Base-by-base conservation (phyloP, 2,113 vertebrate species). In the Ammodytes marinus region DNA sequence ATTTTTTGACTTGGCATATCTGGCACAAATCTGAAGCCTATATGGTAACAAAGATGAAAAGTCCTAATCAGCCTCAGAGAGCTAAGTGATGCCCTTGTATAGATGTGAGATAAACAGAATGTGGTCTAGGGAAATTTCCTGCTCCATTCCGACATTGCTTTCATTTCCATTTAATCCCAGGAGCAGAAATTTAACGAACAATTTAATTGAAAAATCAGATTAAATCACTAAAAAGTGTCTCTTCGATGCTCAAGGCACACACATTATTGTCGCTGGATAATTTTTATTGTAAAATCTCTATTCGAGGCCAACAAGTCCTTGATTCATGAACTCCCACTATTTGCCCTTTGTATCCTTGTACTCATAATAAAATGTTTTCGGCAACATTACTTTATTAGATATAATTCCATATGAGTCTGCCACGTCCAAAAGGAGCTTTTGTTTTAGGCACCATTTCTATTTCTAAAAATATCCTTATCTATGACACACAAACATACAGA, bases 171-270 rank as follows among this genome's bases (percentile, higher is more conserved):
- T 86, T 86, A 88, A 88, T 93, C 90, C 85, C 87, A 84, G 55
- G 90, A 92, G 90, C 67, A 77, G 68, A 67, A 86, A 70, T 89
- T 88, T 92, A 92, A 93, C 63, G 61, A 93, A 92, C 80, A 89
- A 93, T 88, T 91, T 93, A 92, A 91, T 92, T 91, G 82, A 80
- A 66, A 86, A 93, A 90, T 92, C 86, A 88, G 82, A 92, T 91
- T 91, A 88, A 87, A 86, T 92, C 83, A 80, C 82, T 60, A 50
- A 84, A 93, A 85, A 91, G 71, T 82, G 68, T 80, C 88, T 72
- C 64, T 84, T 66, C 3, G n/a, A 69, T 53, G 75, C 81, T 79
- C 61, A 39, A 77, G 78, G 80, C 79, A 43, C 70, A 80, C 65
- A 77, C 73, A 60, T 86, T 78, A 87, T 85, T 74, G 79, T 74